Evolutionary conservation across 2,888 invertebrate species (phyloP), one percentile per base, ranked within the genome.

Genomic region (Athripsodes cinereus): DNA sequence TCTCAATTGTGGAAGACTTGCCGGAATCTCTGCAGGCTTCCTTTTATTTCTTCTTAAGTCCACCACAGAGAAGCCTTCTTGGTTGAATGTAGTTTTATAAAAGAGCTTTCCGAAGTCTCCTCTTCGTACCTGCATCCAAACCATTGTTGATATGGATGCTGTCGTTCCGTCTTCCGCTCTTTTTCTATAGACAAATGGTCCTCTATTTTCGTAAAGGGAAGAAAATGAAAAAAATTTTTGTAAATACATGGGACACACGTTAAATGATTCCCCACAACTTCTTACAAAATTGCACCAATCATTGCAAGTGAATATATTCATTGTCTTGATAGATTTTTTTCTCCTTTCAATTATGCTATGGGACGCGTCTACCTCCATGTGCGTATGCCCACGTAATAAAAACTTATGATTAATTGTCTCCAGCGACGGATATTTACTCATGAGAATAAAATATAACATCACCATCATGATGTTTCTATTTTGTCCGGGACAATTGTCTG

Each of bases 91-190:
- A 34, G 35, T 52, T 35, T 52, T 52, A 31, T n/a, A n/a, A n/a
- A n/a, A n/a, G n/a, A n/a, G n/a, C n/a, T n/a, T n/a, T n/a, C n/a
- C n/a, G n/a, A n/a, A 52, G 11, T 52, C 52, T 52, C 35, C 35
- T 52, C 52, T 52, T 26, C 35, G 35, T 52, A 52, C 35, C 31
- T 52, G 35, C 34, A 52, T 52, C 52, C 52, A 52, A 18, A 52
- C 35, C 52, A 52, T 52, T 52, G 34, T 20, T 19, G 52, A 52
- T 52, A 34, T 31, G 34, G 35, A 35, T 35, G 35, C 18, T 18
- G 35, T 16, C 19, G 35, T 35, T 52, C 35, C 35, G 35, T 31
- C 20, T 35, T 35, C 52, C 6, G 52, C 31, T 16, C 35, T 52
- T 13, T 52, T 51, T 16, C 50, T 20, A 22, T 21, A 16, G 18